Evolutionary conservation across 2,888 invertebrate genomes (phyloP).

Genomic region (Leptinotarsa rubiginosa): DNA sequence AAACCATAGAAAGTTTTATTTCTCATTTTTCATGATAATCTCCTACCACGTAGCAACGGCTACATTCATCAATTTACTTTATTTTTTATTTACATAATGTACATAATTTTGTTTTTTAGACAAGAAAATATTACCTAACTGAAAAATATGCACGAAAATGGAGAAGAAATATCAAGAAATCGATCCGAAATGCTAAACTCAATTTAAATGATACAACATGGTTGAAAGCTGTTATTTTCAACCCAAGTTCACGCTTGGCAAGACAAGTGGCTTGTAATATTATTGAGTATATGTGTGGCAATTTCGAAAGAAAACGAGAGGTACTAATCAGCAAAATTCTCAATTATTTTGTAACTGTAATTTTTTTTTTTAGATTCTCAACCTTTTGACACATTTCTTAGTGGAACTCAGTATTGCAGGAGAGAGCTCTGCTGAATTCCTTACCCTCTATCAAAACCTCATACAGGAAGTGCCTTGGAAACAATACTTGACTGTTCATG

Average conservation of each 20-base stretch:
- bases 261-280: slow-evolving; percentile 91
- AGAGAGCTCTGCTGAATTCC: slow-evolving; percentile 92
- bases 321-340: slow-evolving; percentile 14
- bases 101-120: slow-evolving; percentile 39
- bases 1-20: too few species aligned
- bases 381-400: slow-evolving; percentile 88
- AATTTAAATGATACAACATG: slow-evolving; percentile 80
- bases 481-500: slow-evolving; percentile 87
- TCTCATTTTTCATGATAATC: not conserved
- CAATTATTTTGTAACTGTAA: too few species aligned
- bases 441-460: slow-evolving; percentile 86
- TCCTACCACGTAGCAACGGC: too few species aligned
- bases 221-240: slow-evolving; percentile 93
- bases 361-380: slow-evolving; percentile 71
- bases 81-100: not conserved
- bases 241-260: slow-evolving; percentile 89
- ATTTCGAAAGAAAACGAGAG: slow-evolving; percentile 75
- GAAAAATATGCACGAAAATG: slow-evolving; percentile 83
- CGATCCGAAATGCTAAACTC: slow-evolving; percentile 67
- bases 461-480: slow-evolving; percentile 92
- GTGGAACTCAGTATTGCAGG: slow-evolving; percentile 89
- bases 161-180: slow-evolving; percentile 65
- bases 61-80: not conserved
- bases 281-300: slow-evolving; percentile 84
- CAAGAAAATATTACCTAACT: slow-evolving; percentile 71